These are phyloP conservation scores for Sander lucioperca DNA, from an alignment of 2,113 vertebrate genomes.

Conservation along the genomic window DNA sequence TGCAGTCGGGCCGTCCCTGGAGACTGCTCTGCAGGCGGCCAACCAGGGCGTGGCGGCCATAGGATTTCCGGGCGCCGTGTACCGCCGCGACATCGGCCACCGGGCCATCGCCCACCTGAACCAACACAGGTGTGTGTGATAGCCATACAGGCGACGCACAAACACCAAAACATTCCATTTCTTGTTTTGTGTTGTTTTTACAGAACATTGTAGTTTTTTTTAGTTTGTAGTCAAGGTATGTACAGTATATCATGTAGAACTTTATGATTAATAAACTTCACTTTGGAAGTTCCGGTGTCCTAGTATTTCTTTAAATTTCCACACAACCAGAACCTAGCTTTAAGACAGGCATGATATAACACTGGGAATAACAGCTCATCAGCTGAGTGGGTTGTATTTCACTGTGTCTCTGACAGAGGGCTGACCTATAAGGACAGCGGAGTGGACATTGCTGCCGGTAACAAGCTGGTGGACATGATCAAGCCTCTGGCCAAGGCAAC, in stretches of 20 bases:
- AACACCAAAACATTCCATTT: constrained; percentile 2
- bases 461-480: constrained; percentile 91
- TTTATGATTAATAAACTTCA: constrained; percentile 31
- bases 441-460: constrained; percentile 94
- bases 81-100: constrained; percentile 91
- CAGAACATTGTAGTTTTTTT: not conserved
- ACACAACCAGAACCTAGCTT: not conserved
- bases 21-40: constrained; percentile 85
- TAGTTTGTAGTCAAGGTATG: not conserved
- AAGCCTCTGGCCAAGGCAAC: constrained; percentile 95
- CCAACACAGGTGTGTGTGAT: constrained; percentile 88
- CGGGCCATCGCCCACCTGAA: constrained; percentile 89
- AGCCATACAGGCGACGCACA: not conserved
- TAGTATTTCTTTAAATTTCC: constrained; percentile 9
- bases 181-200: not conserved
- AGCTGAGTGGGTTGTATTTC: not conserved
- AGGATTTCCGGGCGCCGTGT: constrained; percentile 89
- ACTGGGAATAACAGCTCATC: not conserved
- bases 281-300: not conserved
- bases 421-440: constrained; percentile 96
- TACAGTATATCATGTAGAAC: not conserved
- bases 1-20: constrained; percentile 84
- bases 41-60: constrained; percentile 87
- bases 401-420: constrained; percentile 82
- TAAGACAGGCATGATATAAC: not conserved